These are phyloP conservation scores for Pagrus major DNA, from an alignment of 2,113 vertebrate genomes.

Conservation along the genomic window DNA sequence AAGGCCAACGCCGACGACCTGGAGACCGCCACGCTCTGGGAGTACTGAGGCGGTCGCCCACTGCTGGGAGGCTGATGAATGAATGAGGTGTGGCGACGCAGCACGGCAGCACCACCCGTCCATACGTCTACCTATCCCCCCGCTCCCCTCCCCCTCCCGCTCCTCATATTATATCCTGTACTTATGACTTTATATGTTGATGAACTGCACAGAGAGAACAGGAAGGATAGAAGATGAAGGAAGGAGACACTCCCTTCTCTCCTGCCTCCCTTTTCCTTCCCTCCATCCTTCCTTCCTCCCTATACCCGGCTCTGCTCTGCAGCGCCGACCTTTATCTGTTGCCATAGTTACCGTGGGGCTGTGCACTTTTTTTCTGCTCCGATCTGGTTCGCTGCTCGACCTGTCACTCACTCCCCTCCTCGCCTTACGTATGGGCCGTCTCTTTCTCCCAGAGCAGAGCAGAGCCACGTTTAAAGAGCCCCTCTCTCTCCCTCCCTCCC, in stretches of 20 bases:
- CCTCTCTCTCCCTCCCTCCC: background rate
- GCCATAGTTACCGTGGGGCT: conserved; percentile 79
- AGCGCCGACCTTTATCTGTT: conserved; percentile 70
- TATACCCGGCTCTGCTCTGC: conserved; percentile 61
- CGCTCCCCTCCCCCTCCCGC: rapidly evolving
- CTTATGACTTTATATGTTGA: conserved; percentile 64
- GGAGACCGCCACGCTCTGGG: conserved; percentile 95
- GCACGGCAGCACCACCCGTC: conserved; percentile 25
- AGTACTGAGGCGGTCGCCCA: conserved; percentile 87
- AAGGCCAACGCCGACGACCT: conserved; percentile 94
- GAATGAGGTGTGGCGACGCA: conserved; percentile 12
- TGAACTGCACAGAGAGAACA: conserved; percentile 73
- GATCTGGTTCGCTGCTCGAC: conserved; percentile 71
- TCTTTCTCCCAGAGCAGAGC: conserved; percentile 55
- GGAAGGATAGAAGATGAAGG: conserved; percentile 46
- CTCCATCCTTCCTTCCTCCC: conserved; percentile 14
- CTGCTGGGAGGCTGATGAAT: conserved; percentile 49
- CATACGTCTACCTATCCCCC: conserved; percentile 28
- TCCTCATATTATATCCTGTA: conserved; percentile 41
- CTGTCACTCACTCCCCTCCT: conserved; percentile 57
- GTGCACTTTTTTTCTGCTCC: conserved; percentile 74
- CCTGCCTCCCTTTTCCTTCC: conserved; percentile 42
- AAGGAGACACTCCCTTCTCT: conserved; percentile 29
- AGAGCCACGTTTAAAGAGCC: conserved; percentile 57
- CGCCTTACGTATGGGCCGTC: conserved; percentile 57